Percentiles rank a stretch among this genome's conserved stretches.
These are phyloP conservation scores for Bombus picipes DNA, from an alignment of 1,140 invertebrate species.

Conservation along the genomic window DNA sequence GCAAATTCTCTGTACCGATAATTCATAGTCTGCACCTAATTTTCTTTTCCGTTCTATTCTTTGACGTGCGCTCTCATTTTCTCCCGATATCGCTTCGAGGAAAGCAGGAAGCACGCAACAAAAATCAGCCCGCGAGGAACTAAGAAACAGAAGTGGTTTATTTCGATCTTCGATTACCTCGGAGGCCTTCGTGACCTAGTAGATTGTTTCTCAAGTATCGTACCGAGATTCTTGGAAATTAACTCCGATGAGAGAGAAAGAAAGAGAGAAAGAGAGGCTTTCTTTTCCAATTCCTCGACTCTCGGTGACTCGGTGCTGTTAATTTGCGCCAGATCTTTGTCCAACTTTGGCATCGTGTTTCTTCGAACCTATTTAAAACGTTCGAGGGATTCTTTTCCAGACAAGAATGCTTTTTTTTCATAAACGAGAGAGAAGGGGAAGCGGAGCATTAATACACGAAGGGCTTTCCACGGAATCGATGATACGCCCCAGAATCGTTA, in stretches of 20 bases:
- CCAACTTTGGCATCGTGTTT: neutral
- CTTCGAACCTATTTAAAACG: neutral
- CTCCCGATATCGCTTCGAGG: neutral
- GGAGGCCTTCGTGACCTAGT: conserved; percentile 17
- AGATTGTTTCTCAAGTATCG: conserved; percentile 13
- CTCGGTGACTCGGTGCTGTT: neutral
- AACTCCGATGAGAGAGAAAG: neutral
- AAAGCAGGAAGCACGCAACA: neutral
- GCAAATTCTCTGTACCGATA: neutral
- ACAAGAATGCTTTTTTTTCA: neutral
- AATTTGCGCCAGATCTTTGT: neutral
- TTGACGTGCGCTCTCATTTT: neutral
- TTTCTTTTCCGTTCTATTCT: neutral
- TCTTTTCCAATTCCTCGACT: neutral
- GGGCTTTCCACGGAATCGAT: neutral
- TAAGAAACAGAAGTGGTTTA: no score
- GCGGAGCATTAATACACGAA: neutral
- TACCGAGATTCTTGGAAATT: conserved; percentile 17
- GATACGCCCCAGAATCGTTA: neutral
- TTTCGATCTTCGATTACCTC: conserved; percentile 13
- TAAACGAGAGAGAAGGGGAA: neutral
- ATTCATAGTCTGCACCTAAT: neutral
- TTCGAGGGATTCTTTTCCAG: neutral
- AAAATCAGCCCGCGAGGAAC: no score
- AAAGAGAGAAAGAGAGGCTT: neutral